Base-by-base conservation (phyloP, 2,888 invertebrate species). In the Scotopteryx bipunctaria region DNA sequence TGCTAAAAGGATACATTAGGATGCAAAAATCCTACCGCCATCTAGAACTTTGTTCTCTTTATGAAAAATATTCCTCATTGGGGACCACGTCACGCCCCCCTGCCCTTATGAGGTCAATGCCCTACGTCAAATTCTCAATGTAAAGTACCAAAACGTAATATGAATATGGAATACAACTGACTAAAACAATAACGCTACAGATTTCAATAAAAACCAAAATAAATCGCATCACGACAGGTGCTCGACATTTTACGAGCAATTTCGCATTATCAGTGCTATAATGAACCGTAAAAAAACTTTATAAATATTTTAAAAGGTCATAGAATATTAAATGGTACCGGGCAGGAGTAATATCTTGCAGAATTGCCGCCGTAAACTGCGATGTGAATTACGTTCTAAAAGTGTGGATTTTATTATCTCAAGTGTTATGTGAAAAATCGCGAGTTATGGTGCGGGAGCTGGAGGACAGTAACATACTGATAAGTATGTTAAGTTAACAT, bases 221-320 rank as follows among this genome's bases (percentile, higher is more conserved):
- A 50, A 29, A 47, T 47, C 37, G 27, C 25, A 40, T 23, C 40
- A 19, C 2, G 15, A 17, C 27, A 43, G 38, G 27, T 46, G 17
- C 35, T 56, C 8, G 44, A 57, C 47, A 49, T 55, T 63, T 63
- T 61, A 64, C 59, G 55, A 54, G 45, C 55, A 49, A 52, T 59
- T 35, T 13, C 50, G 53, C 46, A 52, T 61, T 57, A 65, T 67
- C 64, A 60, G 48, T 61, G 42, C 47, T 61, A 69, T 74, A 71
- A 79, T 73, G 71, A 76, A 78, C 64, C 65, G 71, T 78, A 78
- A 76, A 73, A 76, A 74, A 74, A 78, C 75, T 82, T 82, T 79
- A 86, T 86, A 86, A 86, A 87, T 86, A 84, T 84, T 87, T 86
- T 77, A 86, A 87, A 85, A 77, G 74, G 73, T 77, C 77, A 71